A percentile compares a stretch with the other conserved stretches of the same genome.
phyloP scores from a whole-genome alignment of 2,113 vertebrate species.

The Rana temporaria region DNA sequence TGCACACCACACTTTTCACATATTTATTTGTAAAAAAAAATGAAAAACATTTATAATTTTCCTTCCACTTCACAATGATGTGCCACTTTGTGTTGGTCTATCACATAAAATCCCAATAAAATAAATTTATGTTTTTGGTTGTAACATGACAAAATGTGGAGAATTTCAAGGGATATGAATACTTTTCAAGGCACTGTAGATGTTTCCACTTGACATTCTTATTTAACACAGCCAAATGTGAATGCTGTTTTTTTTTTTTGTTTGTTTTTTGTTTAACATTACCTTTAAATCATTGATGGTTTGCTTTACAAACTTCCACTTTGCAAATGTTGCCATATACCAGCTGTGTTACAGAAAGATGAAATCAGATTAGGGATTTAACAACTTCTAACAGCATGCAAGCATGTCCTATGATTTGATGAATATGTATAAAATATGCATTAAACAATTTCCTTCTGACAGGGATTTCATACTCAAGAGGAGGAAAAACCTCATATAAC shows the following conservation, averaged over 20 bases:
- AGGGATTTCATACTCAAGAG: background rate
- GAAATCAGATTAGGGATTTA: constrained; percentile 9
- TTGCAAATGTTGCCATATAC: background rate
- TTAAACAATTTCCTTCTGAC: background rate
- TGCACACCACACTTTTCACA: too few relatives aligned
- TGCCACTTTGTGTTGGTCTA: too few relatives aligned
- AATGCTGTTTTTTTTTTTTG: background rate
- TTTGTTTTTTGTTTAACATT: background rate
- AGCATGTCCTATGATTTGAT: constrained; percentile 9
- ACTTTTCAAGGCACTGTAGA: too few relatives aligned
- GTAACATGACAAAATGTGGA: too few relatives aligned
- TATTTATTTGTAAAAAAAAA: too few relatives aligned
- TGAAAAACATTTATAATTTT: too few relatives aligned
- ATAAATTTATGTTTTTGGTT: too few relatives aligned
- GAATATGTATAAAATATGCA: constrained; percentile 26
- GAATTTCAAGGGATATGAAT: too few relatives aligned
- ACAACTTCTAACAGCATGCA: constrained; percentile 14
- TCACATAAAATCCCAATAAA: too few relatives aligned
- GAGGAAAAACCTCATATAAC: background rate
- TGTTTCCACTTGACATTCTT: too few relatives aligned
- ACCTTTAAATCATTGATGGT: background rate
- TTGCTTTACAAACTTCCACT: background rate
- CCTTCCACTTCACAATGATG: too few relatives aligned
- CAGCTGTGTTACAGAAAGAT: background rate
- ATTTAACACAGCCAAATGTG: too few relatives aligned